phyloP scores from a whole-genome alignment of 2,888 invertebrate species.

The Kuschelorhynchus macadamiae region DNA sequence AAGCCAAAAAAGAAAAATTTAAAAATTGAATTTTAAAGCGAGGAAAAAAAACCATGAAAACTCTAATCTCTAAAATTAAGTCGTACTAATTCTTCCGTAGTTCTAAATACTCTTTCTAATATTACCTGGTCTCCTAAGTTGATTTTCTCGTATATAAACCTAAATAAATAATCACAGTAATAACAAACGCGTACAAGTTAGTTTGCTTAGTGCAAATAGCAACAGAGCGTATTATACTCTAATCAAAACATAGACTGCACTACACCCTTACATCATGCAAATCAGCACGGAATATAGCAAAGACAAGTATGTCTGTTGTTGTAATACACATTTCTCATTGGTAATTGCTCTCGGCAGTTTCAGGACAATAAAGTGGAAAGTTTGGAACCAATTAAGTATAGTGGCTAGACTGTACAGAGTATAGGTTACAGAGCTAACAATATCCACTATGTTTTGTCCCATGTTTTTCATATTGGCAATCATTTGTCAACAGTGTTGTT shows the following conservation, averaged over 20 bases:
- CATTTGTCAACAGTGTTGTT: too few species aligned
- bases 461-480: too few species aligned
- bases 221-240: constrained; percentile 23
- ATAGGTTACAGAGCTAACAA: background rate
- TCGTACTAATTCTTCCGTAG: too few species aligned
- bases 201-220: constrained; percentile 17
- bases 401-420: background rate
- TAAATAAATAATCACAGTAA: constrained; percentile 21
- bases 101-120: too few species aligned
- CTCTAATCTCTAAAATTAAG: too few species aligned
- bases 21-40: too few species aligned
- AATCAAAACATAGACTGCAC: constrained; percentile 25
- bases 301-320: constrained; percentile 18
- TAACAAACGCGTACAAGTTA: constrained; percentile 10
- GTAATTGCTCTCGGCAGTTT: constrained; percentile 28
- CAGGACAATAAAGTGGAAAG: constrained; percentile 30
- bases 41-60: too few species aligned
- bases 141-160: too few species aligned
- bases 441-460: background rate
- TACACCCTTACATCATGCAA: constrained; percentile 31
- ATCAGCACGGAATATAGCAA: constrained; percentile 24
- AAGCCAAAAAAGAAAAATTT: too few species aligned
- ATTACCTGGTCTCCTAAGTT: too few species aligned
- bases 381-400: constrained; percentile 34
- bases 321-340: constrained; percentile 29